Base-by-base conservation (phyloP, 2,888 invertebrate genomes). In the Penaeus monodon region DNA sequence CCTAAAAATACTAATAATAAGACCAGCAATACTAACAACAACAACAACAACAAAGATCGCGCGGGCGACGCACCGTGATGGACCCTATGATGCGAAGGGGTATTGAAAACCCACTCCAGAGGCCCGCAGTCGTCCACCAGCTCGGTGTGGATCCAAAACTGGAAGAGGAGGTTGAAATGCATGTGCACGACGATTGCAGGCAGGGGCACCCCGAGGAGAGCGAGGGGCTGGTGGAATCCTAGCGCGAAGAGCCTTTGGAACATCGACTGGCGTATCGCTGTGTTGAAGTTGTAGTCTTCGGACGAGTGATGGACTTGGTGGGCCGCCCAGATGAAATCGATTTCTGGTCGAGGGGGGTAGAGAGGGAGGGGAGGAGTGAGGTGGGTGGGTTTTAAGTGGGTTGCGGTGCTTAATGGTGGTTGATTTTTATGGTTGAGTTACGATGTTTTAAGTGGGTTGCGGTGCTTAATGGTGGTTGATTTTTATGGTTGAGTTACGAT, bases 91-190 rank as follows among this genome's bases (percentile, higher is more conserved):
- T 98, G 97, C 90, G 96, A 96, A 0, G 98, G 97, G 0, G 97
- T 97, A 91, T 97, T 97, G 89, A 98, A 94, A 88, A 98, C 93
- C 91, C 95, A 96, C 92, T 98, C 98, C 79, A 98, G 92, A 0
- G 97, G 97, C 0, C 98, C 98, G 7, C 98, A 93, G 82, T 94
- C 94, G 91, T 94, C 94, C 91, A 97, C 94, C 0, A 96, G 94
- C 91, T 97, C 95, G 0, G 98, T 98, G 92, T 98, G 98, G 90
- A 98, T 96, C 97, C 97, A 98, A 92, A 97, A 96, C 94, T 98
- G 98, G 93, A 96, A 98, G 68, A 98, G 94, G 90, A 97, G 94
- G 92, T 96, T 97, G 92, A 98, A 96, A 92, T 97, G 97, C 91
- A 96, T 95, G 91, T 98, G 98, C 89, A 96, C 96, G 90, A 97